Percentiles rank a stretch among this genome's conserved stretches.
These are phyloP conservation scores for Drosophila tanythrix DNA, from an alignment of 2,888 invertebrate genomes.

Conservation along the genomic window DNA sequence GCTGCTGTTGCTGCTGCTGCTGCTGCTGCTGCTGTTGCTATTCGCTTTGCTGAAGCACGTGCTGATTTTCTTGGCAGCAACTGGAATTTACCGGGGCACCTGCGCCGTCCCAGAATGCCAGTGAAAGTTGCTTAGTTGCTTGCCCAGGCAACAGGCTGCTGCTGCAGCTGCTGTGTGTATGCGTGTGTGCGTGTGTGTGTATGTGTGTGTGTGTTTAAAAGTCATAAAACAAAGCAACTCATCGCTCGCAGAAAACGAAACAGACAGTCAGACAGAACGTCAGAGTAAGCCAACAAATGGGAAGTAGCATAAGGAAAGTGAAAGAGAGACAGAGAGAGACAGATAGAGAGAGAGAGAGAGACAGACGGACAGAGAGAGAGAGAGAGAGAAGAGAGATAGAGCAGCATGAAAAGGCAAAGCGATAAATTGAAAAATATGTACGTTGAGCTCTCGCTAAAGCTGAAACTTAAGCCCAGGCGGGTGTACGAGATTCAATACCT, in stretches of 20 bases:
- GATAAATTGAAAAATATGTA: conserved; percentile 54
- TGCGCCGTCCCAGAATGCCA: conserved; percentile 14
- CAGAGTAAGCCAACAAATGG: conserved; percentile 10
- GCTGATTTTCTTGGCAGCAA: conserved; percentile 21
- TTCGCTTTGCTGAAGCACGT: conserved; percentile 41
- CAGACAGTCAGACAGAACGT: conserved; percentile 3
- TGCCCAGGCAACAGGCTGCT: conserved; percentile 49
- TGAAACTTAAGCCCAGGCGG: conserved; percentile 35
- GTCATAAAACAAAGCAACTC: conserved; percentile 53
- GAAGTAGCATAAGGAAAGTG: neutral
- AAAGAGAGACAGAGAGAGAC: neutral
- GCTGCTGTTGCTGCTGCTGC: neutral
- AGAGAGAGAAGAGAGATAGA: conserved; percentile 1
- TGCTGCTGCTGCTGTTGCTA: neutral
- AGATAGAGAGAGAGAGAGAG: neutral
- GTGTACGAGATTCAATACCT: conserved; percentile 45
- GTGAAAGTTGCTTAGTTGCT: conserved; percentile 15
- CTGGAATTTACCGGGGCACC: conserved; percentile 23
- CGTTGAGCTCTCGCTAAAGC: conserved; percentile 38
- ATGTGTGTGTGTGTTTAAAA: conserved; percentile 17
- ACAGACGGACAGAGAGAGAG: neutral
- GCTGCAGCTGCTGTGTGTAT: conserved; percentile 23
- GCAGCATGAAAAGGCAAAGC: conserved; percentile 42
- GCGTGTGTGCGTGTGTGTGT: neutral
- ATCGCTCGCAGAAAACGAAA: conserved; percentile 20